Evolutionary conservation across 2,113 vertebrate species (phyloP).

Genomic region (Bungarus multicinctus): DNA sequence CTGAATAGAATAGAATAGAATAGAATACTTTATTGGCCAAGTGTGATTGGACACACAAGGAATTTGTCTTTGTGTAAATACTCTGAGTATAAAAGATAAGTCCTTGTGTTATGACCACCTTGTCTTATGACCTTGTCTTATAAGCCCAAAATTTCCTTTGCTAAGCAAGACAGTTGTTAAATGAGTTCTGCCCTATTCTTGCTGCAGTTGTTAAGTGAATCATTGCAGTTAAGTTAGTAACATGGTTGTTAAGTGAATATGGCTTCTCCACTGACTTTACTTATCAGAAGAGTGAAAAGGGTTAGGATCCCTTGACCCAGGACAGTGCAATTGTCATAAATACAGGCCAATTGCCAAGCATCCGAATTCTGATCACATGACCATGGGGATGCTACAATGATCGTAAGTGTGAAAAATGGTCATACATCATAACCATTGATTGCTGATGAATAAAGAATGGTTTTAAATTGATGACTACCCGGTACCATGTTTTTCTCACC

Average conservation of each 20-base stretch:
- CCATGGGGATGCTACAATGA: too few species aligned
- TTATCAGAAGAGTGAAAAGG: not conserved
- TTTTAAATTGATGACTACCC: not conserved
- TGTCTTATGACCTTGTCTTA: too few species aligned
- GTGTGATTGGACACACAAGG: too few species aligned
- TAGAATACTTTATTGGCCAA: too few species aligned
- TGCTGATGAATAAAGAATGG: not conserved
- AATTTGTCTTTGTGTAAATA: too few species aligned
- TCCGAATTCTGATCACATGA: too few species aligned
- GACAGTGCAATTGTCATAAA: too few species aligned
- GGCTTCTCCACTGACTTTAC: not conserved
- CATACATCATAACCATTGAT: too few species aligned
- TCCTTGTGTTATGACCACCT: not conserved
- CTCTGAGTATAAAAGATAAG: too few species aligned
- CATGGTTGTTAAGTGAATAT: not conserved
- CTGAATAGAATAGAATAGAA: too few species aligned
- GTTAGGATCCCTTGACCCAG: not conserved
- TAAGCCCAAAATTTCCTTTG: not conserved
- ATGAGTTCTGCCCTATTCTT: not conserved
- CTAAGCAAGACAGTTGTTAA: not conserved
- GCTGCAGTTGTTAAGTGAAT: not conserved
- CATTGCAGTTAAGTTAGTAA: not conserved
- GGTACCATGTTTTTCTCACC: not conserved
- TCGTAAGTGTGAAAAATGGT: too few species aligned
- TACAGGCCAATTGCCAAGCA: too few species aligned